Evolutionary conservation across 2,888 invertebrate genomes (phyloP), one percentile per base, ranked within the genome.

Genomic region (Cosmia pyralina): DNA sequence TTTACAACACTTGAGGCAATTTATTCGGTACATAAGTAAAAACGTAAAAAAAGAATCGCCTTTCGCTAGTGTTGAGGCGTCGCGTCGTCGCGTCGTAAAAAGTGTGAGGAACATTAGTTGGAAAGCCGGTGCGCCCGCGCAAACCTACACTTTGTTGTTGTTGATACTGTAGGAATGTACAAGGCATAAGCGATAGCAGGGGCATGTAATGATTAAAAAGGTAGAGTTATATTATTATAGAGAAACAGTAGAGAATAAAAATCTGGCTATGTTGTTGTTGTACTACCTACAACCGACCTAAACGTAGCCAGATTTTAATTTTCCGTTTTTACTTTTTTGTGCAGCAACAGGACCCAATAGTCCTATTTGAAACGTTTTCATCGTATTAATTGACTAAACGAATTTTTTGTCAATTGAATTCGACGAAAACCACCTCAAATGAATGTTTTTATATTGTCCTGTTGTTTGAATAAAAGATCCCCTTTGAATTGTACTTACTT

Each of bases 61-160:
- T 89, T 87, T 89, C 87, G 77, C 85, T 77, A 72, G 76, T 78
- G 55, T 77, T 71, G 65, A 75, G 82, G 84, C 62, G 66, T 52
- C 48, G 44, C 73, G n/a, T n/a, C n/a, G n/a, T n/a, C n/a, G n/a
- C 62, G 66, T 52, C 48, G 48, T 75, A 89, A 89, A 87, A 86
- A 81, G 58, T 78, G 64, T 70, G 77, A 86, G 85, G 85, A 87
- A 85, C 75, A 87, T 82, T 85, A 75, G 81, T 85, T 89, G 85
- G 88, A 91, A 89, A 89, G 89, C 86, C 79, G 74, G 72, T 73
- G 83, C 86, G 88, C 84, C 77, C 73, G 85, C 85, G 83, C 85
- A 79, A 62, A 79, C 69, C 75, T 72, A 69, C 59, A 57, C 66
- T 80, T 69, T 74, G 57, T 77, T 75, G 48, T 83, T 81, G 73